Conservation (phyloP, 2,888 invertebrate genomes). For the Synergus laeviventris region DNA sequence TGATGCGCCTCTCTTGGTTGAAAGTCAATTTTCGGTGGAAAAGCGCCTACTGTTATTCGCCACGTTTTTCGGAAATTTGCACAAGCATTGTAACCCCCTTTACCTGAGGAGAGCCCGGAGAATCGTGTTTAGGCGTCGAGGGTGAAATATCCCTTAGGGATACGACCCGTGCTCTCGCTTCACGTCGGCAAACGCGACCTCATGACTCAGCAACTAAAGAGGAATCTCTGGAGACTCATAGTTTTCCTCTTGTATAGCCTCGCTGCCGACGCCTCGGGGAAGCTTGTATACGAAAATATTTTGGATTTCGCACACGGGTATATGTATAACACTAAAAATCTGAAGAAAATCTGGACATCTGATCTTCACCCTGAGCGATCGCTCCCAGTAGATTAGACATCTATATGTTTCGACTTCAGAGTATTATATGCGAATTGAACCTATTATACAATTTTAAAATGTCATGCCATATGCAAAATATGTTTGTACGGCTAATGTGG, state of each 20-base stretch:
- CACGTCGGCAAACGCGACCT: constrained; percentile 62
- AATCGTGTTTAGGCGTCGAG: constrained; percentile 23
- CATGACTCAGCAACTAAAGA: constrained; percentile 71
- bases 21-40: not conserved
- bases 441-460: not conserved
- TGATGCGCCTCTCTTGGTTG: no score
- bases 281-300: constrained; percentile 15
- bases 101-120: constrained; percentile 26
- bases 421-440: not conserved
- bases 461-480: constrained; percentile 24
- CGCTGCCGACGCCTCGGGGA: constrained; percentile 8
- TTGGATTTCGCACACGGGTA: constrained; percentile 15
- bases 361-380: constrained; percentile 17
- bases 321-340: not conserved
- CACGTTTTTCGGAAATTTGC: constrained; percentile 21
- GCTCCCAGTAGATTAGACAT: constrained; percentile 18
- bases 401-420: not conserved
- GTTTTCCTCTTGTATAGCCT: constrained; percentile 44
- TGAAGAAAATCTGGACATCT: constrained; percentile 12
- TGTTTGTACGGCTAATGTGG: constrained; percentile 19
- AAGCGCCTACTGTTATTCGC: constrained; percentile 3
- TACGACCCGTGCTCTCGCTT: constrained; percentile 24
- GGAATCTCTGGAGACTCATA: constrained; percentile 69
- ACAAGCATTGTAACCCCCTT: constrained; percentile 11
- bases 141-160: constrained; percentile 34